phyloP scores from a whole-genome alignment of 2,888 invertebrate species.

The Fabriciana adippe region DNA sequence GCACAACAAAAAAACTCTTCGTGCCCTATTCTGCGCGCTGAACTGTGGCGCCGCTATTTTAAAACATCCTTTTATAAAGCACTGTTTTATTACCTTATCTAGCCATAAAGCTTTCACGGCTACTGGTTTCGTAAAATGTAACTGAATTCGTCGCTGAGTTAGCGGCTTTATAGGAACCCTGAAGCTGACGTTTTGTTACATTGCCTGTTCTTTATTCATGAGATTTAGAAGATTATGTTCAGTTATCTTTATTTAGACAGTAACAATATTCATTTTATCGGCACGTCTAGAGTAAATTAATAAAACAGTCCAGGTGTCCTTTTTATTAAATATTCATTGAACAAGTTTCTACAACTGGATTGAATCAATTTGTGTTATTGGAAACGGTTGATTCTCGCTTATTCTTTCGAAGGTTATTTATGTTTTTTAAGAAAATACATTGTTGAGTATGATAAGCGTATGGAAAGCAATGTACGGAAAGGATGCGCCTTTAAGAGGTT shows the following conservation, averaged over 20 bases:
- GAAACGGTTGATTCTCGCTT: slow-evolving; percentile 3
- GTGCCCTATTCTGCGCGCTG: slow-evolving; percentile 38
- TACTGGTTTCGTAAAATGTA: slow-evolving; percentile 66
- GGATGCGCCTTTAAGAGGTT: slow-evolving; percentile 61
- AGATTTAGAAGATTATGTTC: slow-evolving; percentile 58
- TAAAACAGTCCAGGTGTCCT: background rate
- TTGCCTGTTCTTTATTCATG: slow-evolving; percentile 66
- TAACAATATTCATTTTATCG: slow-evolving; percentile 54
- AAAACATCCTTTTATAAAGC: slow-evolving; percentile 59
- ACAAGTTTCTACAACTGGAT: slow-evolving; percentile 11
- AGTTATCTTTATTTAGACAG: slow-evolving; percentile 57
- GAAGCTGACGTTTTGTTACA: slow-evolving; percentile 55
- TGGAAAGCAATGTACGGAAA: slow-evolving; percentile 23
- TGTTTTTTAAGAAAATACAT: background rate
- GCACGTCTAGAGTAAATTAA: slow-evolving; percentile 44
- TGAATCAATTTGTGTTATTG: slow-evolving; percentile 14
- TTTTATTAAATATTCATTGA: slow-evolving; percentile 18
- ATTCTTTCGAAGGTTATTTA: background rate
- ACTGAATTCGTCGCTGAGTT: slow-evolving; percentile 56
- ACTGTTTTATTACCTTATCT: slow-evolving; percentile 53
- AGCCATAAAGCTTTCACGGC: slow-evolving; percentile 58
- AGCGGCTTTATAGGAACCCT: slow-evolving; percentile 60
- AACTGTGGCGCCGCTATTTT: slow-evolving; percentile 41
- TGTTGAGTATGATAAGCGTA: slow-evolving; percentile 28
- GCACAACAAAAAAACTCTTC: slow-evolving; percentile 5